Evolutionary conservation across 2,888 invertebrate species (phyloP).

Genomic region (Harpalus rubripes): DNA sequence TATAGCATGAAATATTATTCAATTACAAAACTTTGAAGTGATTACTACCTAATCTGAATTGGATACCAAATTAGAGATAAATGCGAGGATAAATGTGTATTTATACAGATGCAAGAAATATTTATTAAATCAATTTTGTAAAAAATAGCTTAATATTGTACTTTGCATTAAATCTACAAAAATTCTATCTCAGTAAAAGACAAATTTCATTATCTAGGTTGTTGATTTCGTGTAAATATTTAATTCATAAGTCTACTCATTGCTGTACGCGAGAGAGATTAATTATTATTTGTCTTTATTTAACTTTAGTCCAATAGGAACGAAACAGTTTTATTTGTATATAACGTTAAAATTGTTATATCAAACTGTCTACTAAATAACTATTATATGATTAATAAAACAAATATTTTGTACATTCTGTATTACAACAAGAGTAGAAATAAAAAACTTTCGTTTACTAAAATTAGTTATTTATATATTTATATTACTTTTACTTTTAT

Average conservation of each 20-base stretch:
- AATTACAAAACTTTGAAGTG: slow-evolving; percentile 41
- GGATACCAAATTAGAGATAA: background rate
- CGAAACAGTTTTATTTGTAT: background rate
- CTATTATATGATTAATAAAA: background rate
- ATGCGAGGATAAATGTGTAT: background rate
- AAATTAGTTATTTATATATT: slow-evolving; percentile 37
- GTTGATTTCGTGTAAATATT: slow-evolving; percentile 26
- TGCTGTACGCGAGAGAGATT: background rate
- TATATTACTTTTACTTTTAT: slow-evolving; percentile 16
- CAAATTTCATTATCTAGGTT: slow-evolving; percentile 10
- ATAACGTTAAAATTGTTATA: background rate
- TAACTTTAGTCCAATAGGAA: background rate
- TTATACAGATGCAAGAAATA: slow-evolving; percentile 19
- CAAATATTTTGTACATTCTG: slow-evolving; percentile 30
- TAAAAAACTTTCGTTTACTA: slow-evolving; percentile 32
- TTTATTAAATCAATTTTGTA: slow-evolving; percentile 23
- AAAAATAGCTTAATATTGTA: slow-evolving; percentile 10
- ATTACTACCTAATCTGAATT: slow-evolving; percentile 17
- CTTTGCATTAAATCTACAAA: background rate
- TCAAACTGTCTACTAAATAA: background rate
- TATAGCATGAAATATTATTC: slow-evolving; percentile 20
- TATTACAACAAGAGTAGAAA: background rate
- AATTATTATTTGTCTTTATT: background rate
- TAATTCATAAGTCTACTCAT: background rate
- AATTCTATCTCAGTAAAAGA: background rate